Conservation (phyloP, 1,140 invertebrate species). For the Atta colombica region DNA sequence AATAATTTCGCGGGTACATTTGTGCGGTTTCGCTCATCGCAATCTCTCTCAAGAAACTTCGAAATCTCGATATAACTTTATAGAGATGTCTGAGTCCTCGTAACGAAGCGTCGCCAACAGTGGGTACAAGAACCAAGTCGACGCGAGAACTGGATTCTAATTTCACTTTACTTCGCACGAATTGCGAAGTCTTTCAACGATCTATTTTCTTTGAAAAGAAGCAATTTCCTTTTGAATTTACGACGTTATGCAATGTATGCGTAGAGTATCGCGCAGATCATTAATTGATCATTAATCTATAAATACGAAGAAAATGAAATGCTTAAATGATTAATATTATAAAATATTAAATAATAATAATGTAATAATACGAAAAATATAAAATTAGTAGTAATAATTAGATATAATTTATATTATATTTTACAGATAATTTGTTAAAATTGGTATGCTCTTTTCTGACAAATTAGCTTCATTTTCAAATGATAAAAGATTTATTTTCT, state of each 20-base stretch:
- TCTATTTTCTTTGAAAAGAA: conserved; percentile 34
- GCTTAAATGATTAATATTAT: neutral
- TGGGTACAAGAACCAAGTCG: conserved; percentile 12
- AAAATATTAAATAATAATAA: neutral
- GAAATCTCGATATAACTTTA: conserved; percentile 58
- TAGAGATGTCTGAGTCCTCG: neutral
- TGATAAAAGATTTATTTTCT: neutral
- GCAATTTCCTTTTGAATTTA: neutral
- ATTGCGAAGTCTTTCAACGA: conserved; percentile 6
- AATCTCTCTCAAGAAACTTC: conserved; percentile 32
- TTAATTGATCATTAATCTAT: neutral
- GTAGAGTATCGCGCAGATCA: neutral
- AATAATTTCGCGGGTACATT: conserved; percentile 26
- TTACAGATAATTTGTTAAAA: neutral
- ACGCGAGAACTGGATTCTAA: conserved; percentile 44
- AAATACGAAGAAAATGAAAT: neutral
- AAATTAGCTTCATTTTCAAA: neutral
- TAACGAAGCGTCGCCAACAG: conserved; percentile 10
- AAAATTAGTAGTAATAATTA: neutral
- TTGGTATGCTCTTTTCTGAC: neutral
- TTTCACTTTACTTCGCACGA: conserved; percentile 42
- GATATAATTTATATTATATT: neutral
- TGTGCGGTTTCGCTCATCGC: neutral
- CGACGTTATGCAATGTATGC: neutral
- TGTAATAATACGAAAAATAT: neutral